These are phyloP conservation scores for Astropecten irregularis DNA, from an alignment of 53 echinoderm and acorn worm species.

Conservation along the genomic window DNA sequence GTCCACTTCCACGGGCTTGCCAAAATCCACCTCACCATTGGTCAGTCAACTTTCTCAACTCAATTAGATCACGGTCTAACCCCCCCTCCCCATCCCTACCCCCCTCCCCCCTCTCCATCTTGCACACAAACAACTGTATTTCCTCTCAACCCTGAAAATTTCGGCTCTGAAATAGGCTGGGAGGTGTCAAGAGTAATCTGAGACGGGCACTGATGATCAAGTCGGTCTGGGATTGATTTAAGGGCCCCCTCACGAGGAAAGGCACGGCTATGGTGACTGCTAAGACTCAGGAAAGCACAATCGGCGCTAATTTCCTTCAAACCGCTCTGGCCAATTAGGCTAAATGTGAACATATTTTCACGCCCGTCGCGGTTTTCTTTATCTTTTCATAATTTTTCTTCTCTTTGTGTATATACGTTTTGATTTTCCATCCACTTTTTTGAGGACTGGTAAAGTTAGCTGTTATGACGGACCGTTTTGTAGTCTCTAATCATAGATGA, in stretches of 20 bases:
- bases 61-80: neutral
- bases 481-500: neutral
- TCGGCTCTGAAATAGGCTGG: neutral
- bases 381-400: neutral
- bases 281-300: constrained; percentile 35
- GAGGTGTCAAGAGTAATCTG: constrained; percentile 39
- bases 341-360: constrained; percentile 52
- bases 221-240: constrained; percentile 15
- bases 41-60: constrained; percentile 20
- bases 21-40: neutral
- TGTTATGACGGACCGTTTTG: neutral
- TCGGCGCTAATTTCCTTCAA: constrained; percentile 39
- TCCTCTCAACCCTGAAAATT: constrained; percentile 18
- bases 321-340: constrained; percentile 41
- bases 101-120: no score
- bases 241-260: constrained; percentile 8
- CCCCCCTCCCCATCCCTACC: no score
- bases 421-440: neutral
- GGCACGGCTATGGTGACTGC: constrained; percentile 7
- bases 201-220: constrained; percentile 17
- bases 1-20: neutral
- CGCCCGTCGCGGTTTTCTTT: constrained; percentile 2
- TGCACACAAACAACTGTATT: constrained; percentile 23
- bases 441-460: neutral
- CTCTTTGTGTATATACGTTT: neutral